Evolutionary conservation across 1,140 invertebrate species (phyloP).

Genomic region (Myzus persicae): DNA sequence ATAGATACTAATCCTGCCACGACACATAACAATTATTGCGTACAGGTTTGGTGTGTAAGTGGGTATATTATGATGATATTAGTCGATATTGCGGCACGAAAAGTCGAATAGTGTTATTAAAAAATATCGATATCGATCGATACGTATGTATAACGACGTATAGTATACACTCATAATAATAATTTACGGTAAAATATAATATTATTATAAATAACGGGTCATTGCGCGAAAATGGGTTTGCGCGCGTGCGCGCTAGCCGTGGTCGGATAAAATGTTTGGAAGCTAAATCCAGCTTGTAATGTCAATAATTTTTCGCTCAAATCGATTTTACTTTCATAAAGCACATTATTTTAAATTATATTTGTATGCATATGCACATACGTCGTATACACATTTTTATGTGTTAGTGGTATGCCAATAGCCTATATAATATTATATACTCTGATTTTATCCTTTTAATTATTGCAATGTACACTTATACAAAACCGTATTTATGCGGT

Average conservation of each 20-base stretch:
- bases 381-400: too few species aligned
- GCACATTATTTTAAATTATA: not conserved
- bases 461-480: too few species aligned
- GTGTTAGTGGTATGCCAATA: too few species aligned
- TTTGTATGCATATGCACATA: too few species aligned
- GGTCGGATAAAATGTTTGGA: not conserved
- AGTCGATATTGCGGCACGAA: not conserved
- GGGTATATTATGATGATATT: too few species aligned
- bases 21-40: not conserved
- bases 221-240: not conserved
- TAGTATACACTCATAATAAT: too few species aligned
- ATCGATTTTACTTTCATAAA: slow-evolving; percentile 7
- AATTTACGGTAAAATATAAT: not conserved
- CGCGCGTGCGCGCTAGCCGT: too few species aligned
- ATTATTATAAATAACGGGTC: not conserved
- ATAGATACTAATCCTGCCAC: not conserved
- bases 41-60: too few species aligned
- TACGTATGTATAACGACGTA: too few species aligned
- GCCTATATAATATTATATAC: too few species aligned
- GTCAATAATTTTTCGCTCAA: not conserved
- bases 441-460: too few species aligned
- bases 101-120: not conserved
- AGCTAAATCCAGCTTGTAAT: not conserved
- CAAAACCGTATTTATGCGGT: too few species aligned
- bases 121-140: not conserved